These are phyloP conservation scores for Propithecus perrieri DNA, from an alignment of 2,797 vertebrate species.

Conservation along the genomic window DNA sequence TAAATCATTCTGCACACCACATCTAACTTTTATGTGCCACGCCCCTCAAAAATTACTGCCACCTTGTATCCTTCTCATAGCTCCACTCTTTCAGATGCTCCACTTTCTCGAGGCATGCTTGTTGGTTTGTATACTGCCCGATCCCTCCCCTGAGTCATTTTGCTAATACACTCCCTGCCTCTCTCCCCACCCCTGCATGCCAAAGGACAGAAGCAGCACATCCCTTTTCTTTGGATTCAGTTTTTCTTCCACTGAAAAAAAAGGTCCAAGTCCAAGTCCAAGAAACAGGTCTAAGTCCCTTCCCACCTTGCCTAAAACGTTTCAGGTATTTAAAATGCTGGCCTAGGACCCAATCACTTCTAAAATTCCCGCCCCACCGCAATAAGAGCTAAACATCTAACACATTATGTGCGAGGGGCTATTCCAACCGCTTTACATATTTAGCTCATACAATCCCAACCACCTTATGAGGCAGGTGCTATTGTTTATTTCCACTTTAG, in stretches of 20 bases:
- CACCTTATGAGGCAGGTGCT: not conserved
- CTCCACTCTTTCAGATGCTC: not conserved
- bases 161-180: not conserved
- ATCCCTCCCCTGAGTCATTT: not conserved
- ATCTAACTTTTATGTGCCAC: not conserved
- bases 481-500: slow-evolving; percentile 26
- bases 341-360: not conserved
- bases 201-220: not conserved
- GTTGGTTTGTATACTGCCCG: not conserved
- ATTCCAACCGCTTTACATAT: not conserved
- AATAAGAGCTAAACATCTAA: not conserved
- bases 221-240: not conserved
- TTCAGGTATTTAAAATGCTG: slow-evolving; percentile 13
- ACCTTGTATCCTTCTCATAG: not conserved
- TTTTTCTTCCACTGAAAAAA: not conserved
- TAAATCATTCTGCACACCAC: not conserved
- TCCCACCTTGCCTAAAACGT: not conserved
- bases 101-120: not conserved
- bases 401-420: not conserved
- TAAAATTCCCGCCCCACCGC: not conserved
- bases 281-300: not conserved
- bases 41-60: not conserved
- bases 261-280: not conserved
- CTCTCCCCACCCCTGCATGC: too few relatives aligned
- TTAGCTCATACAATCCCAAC: slow-evolving; percentile 5